Percentiles rank a stretch among this genome's conserved stretches.
These are phyloP conservation scores for Aphrophora alni DNA, from an alignment of 2,888 invertebrate species.

Conservation along the genomic window DNA sequence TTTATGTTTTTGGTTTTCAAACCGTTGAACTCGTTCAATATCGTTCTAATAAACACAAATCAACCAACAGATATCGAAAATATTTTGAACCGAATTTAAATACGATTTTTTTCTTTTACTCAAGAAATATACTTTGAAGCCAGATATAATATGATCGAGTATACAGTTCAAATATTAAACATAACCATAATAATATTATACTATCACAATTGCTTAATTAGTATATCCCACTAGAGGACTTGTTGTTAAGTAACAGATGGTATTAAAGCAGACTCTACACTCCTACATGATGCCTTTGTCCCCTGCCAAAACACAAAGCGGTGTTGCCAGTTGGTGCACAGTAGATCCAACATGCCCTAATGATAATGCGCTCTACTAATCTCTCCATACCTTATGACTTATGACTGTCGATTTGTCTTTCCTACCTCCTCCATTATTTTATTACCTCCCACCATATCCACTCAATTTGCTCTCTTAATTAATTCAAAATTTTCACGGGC, in stretches of 20 bases:
- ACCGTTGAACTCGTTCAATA: too few species aligned
- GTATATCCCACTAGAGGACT: background rate
- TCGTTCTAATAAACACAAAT: too few species aligned
- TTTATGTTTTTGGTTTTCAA: too few species aligned
- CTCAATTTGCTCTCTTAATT: conserved; percentile 24
- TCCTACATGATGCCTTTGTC: conserved; percentile 14
- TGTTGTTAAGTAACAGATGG: background rate
- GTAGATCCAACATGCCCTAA: conserved; percentile 36
- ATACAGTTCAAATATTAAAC: too few species aligned
- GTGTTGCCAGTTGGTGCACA: conserved; percentile 33
- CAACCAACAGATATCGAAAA: too few species aligned
- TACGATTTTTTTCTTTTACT: too few species aligned
- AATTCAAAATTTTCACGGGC: conserved; percentile 26
- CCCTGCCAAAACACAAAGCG: conserved; percentile 23
- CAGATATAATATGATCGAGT: too few species aligned
- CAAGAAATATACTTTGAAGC: too few species aligned
- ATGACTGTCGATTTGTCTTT: conserved; percentile 31
- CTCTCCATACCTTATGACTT: conserved; percentile 36
- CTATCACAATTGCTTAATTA: background rate
- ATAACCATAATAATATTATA: too few species aligned
- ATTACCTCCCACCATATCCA: conserved; percentile 27
- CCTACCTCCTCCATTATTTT: conserved; percentile 25
- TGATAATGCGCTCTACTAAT: conserved; percentile 39
- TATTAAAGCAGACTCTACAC: background rate
- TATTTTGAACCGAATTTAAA: too few species aligned